Base-by-base conservation (phyloP, 2,888 invertebrate species). In the Sphinx pinastri region DNA sequence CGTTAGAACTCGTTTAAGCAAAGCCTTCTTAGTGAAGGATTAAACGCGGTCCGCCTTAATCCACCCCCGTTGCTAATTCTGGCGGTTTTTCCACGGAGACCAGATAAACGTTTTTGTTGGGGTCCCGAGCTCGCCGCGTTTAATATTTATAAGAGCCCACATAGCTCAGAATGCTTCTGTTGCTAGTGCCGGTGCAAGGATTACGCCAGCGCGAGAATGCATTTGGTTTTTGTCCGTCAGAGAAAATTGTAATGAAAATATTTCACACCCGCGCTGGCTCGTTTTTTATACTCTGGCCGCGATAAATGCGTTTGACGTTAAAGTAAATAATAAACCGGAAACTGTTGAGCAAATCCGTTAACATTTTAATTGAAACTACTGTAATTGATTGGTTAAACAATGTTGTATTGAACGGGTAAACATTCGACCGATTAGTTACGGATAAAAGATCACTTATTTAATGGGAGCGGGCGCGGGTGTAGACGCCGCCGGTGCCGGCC, bases 11-110 rank as follows among this genome's bases (percentile, higher is more conserved):
- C 93, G 93, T 93, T 94, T 93, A 93, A 94, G 93, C 89, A 94
- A 93, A 94, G 94, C 93, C 94, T 93, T 93, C 94, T 94, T 94
- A 93, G 92, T 91, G 93, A 93, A 93, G 94, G 94, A 94, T 94
- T 94, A 93, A 93, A 91, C 91, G 92, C 90, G 93, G 94, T 88
- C 90, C 90, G 89, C 92, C 90, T 88, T 93, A 92, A 94, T 92
- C 92, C 91, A 88, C 91, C 92, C 91, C 91, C 84, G 88, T 87
- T 90, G 92, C 92, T 93, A 94, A 94, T 93, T 93, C 93, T 89
- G 89, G 87, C 85, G 91, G 92, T 94, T 93, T 94, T 94, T 94
- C 92, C 87, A 85, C 88, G 85, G 88, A 89, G 91, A 88, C 89
- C 91, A 92, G 93, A 94, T 93, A 92, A 93, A 92, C 90, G 92